Conservation (phyloP, 2,797 vertebrate species). For the Harpagifer antarcticus region DNA sequence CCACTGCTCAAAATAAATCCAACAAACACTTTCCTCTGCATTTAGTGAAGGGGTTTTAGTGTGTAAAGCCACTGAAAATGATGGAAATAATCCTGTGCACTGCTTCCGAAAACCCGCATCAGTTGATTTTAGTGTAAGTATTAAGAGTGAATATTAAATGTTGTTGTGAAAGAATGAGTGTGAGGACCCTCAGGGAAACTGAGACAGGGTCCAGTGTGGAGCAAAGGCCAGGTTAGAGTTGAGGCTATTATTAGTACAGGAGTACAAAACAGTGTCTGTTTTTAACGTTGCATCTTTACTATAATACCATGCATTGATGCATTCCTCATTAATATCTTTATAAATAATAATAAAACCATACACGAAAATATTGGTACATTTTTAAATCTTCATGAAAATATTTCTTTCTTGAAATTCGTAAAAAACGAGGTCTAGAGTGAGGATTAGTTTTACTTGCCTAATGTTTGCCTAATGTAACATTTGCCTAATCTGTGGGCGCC, state of each 20-base stretch:
- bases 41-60: background rate
- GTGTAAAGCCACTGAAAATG: background rate
- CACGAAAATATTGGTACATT: too few species aligned
- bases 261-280: background rate
- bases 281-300: background rate
- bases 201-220: constrained; percentile 16
- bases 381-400: too few species aligned
- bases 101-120: background rate
- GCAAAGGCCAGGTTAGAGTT: background rate
- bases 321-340: too few species aligned
- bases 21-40: background rate
- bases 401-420: too few species aligned
- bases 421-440: too few species aligned
- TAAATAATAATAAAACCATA: too few species aligned
- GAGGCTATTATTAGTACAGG: background rate
- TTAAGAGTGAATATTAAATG: background rate
- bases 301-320: too few species aligned
- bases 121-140: background rate
- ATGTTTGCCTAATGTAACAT: too few species aligned
- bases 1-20: background rate
- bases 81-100: background rate
- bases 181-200: background rate
- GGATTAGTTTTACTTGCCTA: too few species aligned
- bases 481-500: background rate
- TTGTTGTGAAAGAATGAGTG: background rate